Evolutionary conservation across 2,113 vertebrate genomes (phyloP).

Genomic region (Nettapus auritus): DNA sequence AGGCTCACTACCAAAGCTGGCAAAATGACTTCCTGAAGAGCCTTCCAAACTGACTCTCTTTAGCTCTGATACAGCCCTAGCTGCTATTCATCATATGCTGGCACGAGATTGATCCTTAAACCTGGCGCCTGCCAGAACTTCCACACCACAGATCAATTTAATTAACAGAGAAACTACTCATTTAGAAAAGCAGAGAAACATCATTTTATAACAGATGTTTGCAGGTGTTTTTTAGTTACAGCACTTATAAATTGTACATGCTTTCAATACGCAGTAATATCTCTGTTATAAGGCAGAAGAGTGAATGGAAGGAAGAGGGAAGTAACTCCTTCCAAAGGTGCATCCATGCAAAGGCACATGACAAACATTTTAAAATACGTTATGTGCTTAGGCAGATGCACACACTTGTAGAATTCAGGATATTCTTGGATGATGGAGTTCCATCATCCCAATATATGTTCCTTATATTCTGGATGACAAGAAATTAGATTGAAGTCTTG

Average conservation of each 20-base stretch:
- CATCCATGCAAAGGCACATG: background rate
- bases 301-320: background rate
- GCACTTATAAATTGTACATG: background rate
- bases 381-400: background rate
- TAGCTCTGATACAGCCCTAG: background rate
- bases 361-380: background rate
- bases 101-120: background rate
- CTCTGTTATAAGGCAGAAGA: background rate
- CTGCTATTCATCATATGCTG: rapidly evolving
- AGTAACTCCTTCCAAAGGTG: background rate
- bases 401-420: background rate
- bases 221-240: background rate
- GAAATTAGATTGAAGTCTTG: background rate
- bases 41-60: background rate
- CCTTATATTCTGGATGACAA: background rate
- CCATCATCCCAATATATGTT: background rate
- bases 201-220: background rate
- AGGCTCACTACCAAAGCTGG: background rate
- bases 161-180: background rate
- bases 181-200: background rate
- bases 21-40: background rate
- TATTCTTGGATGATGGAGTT: background rate
- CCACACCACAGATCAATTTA: background rate
- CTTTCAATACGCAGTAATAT: background rate
- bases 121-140: background rate